Evolutionary conservation across 1,140 invertebrate species (phyloP).

Genomic region (Neodiprion virginianus): DNA sequence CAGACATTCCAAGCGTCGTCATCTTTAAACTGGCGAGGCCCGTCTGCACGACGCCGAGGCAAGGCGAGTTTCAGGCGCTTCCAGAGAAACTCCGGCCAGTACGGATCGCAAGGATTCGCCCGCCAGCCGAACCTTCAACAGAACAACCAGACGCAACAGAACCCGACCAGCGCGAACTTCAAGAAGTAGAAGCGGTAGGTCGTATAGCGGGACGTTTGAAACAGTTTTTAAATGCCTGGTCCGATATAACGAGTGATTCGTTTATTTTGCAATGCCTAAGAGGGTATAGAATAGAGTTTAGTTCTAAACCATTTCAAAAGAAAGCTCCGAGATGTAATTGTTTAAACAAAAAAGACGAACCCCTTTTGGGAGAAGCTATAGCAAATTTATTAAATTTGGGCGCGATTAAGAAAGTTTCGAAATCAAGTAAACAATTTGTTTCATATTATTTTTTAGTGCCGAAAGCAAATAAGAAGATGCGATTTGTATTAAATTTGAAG

Average conservation of each 20-base stretch:
- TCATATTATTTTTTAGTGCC: conserved; percentile 42
- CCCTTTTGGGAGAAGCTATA: background rate
- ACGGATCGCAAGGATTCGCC: too few relatives aligned
- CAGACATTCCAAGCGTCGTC: background rate
- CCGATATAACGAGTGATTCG: background rate
- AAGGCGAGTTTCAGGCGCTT: too few relatives aligned
- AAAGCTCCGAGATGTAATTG: conserved; percentile 21
- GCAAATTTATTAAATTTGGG: conserved; percentile 16
- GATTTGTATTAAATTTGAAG: conserved; percentile 29
- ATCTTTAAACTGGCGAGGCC: background rate
- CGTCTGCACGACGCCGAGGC: background rate
- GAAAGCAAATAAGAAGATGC: conserved; percentile 43
- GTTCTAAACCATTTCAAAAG: background rate
- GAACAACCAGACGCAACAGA: too few relatives aligned
- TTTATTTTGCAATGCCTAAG: background rate
- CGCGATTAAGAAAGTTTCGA: background rate
- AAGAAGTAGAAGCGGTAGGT: background rate
- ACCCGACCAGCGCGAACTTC: too few relatives aligned
- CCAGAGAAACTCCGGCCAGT: too few relatives aligned
- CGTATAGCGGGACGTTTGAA: background rate
- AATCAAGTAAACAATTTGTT: conserved; percentile 8
- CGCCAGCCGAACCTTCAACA: too few relatives aligned
- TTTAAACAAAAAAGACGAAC: conserved; percentile 39
- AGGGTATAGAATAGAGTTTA: background rate
- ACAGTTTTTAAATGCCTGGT: background rate